Evolutionary conservation across 2,797 vertebrate species (phyloP).

Genomic region (Manis pentadactyla): DNA sequence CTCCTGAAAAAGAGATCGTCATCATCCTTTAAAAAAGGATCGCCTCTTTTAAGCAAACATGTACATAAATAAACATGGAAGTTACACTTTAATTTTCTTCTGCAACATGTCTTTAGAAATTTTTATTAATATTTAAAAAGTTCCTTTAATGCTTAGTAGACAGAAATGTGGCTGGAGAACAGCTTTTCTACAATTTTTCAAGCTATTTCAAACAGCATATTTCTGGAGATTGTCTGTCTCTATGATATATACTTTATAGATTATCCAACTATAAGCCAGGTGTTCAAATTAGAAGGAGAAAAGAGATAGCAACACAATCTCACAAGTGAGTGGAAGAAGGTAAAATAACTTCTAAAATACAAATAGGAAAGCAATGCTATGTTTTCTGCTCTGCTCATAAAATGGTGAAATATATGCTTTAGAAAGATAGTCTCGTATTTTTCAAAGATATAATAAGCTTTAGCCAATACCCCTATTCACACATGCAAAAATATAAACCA

Average conservation of each 20-base stretch:
- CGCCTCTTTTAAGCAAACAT: background rate
- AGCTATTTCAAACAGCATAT: background rate
- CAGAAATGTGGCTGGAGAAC: background rate
- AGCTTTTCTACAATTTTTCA: background rate
- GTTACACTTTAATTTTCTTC: background rate
- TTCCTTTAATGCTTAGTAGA: background rate
- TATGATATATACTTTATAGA: background rate
- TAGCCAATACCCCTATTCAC: background rate
- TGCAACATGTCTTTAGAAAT: background rate
- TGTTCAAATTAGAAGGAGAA: conserved; percentile 12
- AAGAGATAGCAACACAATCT: background rate
- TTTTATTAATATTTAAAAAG: conserved; percentile 13
- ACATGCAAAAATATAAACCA: conserved; percentile 26
- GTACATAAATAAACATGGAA: background rate
- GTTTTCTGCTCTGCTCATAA: background rate
- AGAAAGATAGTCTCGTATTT: background rate
- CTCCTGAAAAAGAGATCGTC: background rate
- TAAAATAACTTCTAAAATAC: background rate
- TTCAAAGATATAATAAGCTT: background rate
- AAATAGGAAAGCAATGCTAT: background rate
- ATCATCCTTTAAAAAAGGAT: background rate
- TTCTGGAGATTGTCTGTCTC: background rate
- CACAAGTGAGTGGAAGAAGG: background rate
- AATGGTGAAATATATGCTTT: background rate
- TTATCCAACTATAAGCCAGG: background rate